Evolutionary conservation across 2,113 vertebrate species (phyloP).

Genomic region (Rhinichthys klamathensis): DNA sequence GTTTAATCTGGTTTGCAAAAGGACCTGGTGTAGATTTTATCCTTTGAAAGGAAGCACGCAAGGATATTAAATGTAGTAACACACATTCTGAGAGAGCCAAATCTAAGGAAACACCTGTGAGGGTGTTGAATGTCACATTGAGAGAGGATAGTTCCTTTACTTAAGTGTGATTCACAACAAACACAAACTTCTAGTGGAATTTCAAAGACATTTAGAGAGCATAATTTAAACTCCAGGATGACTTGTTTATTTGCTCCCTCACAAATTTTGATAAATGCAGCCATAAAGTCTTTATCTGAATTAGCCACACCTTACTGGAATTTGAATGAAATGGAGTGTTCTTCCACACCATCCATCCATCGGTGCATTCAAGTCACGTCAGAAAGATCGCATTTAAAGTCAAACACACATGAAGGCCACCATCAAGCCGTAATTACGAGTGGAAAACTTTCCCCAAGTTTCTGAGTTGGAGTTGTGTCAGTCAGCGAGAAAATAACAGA

Average conservation of each 20-base stretch:
- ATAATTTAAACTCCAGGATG: not conserved
- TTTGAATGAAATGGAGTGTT: not conserved
- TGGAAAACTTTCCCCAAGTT: not conserved
- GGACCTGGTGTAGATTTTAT: slow-evolving; percentile 14
- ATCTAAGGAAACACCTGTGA: slow-evolving; percentile 2
- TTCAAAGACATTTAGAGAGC: not conserved
- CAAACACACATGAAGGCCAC: not conserved
- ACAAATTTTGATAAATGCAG: not conserved
- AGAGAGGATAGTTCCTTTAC: not conserved
- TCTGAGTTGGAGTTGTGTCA: not conserved
- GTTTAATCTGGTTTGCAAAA: slow-evolving; percentile 4
- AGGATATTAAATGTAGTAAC: not conserved
- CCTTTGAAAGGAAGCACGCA: not conserved
- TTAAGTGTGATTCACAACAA: not conserved
- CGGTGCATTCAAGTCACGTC: not conserved
- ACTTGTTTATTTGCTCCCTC: not conserved
- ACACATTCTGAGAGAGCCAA: not conserved
- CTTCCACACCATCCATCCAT: too few species aligned
- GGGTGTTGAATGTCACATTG: not conserved
- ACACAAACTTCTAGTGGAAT: not conserved
- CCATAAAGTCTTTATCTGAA: not conserved
- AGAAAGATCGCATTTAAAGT: not conserved
- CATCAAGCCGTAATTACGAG: too few species aligned
- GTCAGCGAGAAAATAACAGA: not conserved
- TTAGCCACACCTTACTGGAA: not conserved